Percentiles rank a stretch among this genome's conserved stretches.
Conservation (phyloP, 2,797 vertebrate genomes). For the Enteromius argenteus region DNA sequence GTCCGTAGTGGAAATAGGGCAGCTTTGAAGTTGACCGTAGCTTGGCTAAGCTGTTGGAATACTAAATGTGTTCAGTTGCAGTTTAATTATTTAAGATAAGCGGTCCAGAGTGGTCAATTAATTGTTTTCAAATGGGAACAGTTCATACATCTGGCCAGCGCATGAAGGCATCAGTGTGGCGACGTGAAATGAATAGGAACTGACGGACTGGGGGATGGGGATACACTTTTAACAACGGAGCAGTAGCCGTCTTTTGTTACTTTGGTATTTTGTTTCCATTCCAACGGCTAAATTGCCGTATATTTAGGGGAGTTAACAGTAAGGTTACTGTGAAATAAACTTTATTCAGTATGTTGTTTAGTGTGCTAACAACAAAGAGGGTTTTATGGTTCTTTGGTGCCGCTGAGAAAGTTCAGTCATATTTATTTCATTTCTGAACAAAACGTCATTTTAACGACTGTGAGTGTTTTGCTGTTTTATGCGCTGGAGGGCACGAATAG, state of each 20-base stretch:
- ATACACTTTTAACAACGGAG: conserved; percentile 57
- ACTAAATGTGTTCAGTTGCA: neutral
- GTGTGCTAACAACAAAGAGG: neutral
- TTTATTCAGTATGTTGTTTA: neutral
- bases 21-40: conserved; percentile 24
- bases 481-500: conserved; percentile 9
- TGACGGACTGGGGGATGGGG: conserved; percentile 76
- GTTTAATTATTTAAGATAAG: conserved; percentile 33
- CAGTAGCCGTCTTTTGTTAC: conserved; percentile 55
- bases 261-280: conserved; percentile 24
- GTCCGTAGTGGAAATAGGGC: conserved; percentile 14
- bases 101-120: neutral
- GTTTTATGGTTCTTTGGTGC: neutral
- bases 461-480: neutral
- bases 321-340: neutral
- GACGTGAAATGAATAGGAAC: conserved; percentile 71
- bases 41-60: neutral
- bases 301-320: neutral
- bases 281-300: neutral
- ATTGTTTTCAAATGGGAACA: conserved; percentile 36
- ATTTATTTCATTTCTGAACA: neutral
- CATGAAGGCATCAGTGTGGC: conserved; percentile 61
- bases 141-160: conserved; percentile 62
- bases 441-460: neutral
- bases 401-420: conserved; percentile 6